Evolutionary conservation across 30 jellyfish, hydroid and myxozoan genomes (phyloP).

Genomic region (Cassiopea andromeda): DNA sequence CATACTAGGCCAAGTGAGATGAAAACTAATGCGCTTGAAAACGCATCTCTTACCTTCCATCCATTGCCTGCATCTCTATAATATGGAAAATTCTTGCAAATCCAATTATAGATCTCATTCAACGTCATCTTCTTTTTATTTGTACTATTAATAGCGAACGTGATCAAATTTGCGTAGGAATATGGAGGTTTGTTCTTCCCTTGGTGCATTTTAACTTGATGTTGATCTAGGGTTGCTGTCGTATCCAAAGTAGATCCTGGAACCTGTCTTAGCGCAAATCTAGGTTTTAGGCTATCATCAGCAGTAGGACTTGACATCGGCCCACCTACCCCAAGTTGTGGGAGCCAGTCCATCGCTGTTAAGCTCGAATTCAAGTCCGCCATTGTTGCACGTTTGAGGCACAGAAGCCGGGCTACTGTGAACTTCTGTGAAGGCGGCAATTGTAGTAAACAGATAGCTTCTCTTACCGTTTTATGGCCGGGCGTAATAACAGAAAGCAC

Average conservation of each 20-base stretch:
- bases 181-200: conserved; percentile 98
- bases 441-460: not conserved
- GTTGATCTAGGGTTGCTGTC: conserved; percentile 84
- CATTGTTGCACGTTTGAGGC: conserved; percentile 50
- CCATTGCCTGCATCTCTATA: conserved; percentile 95
- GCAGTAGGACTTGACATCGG: conserved; percentile 77
- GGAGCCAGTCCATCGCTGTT: conserved; percentile 99
- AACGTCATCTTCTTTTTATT: conserved; percentile 84
- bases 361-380: conserved; percentile 96
- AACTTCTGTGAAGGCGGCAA: not conserved
- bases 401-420: not conserved
- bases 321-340: conserved; percentile 96
- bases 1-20: conserved; percentile 1
- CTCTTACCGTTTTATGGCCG: not conserved
- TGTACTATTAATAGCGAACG: conserved; percentile 92
- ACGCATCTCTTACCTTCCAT: conserved; percentile 83
- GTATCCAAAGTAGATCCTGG: conserved; percentile 96
- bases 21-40: not conserved
- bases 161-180: conserved; percentile 92
- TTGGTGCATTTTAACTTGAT: conserved; percentile 75
- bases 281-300: conserved; percentile 73
- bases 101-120: conserved; percentile 94
- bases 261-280: conserved; percentile 80
- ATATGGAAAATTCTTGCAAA: conserved; percentile 91
- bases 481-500: not conserved